Percentiles rank a stretch among this genome's conserved stretches.
Conservation (phyloP, 2,888 invertebrate species). For the Trypoxylon attenuatum region DNA sequence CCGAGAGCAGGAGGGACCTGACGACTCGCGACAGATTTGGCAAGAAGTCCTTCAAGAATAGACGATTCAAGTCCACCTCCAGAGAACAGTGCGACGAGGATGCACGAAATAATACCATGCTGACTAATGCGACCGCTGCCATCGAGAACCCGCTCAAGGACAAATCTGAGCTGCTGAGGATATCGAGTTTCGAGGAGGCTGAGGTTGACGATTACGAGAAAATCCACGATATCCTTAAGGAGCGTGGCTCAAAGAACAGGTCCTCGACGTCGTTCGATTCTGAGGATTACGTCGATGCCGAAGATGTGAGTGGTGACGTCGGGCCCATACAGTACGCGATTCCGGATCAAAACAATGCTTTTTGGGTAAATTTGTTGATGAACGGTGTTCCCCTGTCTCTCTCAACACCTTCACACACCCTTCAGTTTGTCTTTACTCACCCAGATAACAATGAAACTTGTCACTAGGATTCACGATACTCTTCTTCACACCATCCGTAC, state of each 20-base stretch:
- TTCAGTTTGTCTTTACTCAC: not conserved
- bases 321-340: slow-evolving; percentile 65
- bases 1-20: slow-evolving; percentile 57
- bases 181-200: slow-evolving; percentile 63
- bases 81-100: slow-evolving; percentile 27
- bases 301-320: slow-evolving; percentile 52
- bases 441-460: too few species aligned
- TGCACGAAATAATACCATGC: slow-evolving; percentile 6
- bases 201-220: slow-evolving; percentile 60
- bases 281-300: slow-evolving; percentile 60
- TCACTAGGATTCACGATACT: too few species aligned
- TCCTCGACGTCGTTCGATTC: slow-evolving; percentile 59
- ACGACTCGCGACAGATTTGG: slow-evolving; percentile 27
- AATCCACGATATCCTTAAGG: slow-evolving; percentile 37
- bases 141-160: slow-evolving; percentile 23
- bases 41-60: slow-evolving; percentile 50
- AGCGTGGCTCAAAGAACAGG: slow-evolving; percentile 23
- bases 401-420: not conserved
- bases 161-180: slow-evolving; percentile 40
- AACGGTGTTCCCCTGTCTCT: slow-evolving; percentile 3
- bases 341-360: slow-evolving; percentile 66
- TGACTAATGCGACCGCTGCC: slow-evolving; percentile 8
- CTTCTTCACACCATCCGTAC: too few species aligned
- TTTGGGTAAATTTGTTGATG: slow-evolving; percentile 67
- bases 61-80: slow-evolving; percentile 38